phyloP scores from a whole-genome alignment of 2,113 vertebrate genomes.

The Girardinichthys multiradiatus region DNA sequence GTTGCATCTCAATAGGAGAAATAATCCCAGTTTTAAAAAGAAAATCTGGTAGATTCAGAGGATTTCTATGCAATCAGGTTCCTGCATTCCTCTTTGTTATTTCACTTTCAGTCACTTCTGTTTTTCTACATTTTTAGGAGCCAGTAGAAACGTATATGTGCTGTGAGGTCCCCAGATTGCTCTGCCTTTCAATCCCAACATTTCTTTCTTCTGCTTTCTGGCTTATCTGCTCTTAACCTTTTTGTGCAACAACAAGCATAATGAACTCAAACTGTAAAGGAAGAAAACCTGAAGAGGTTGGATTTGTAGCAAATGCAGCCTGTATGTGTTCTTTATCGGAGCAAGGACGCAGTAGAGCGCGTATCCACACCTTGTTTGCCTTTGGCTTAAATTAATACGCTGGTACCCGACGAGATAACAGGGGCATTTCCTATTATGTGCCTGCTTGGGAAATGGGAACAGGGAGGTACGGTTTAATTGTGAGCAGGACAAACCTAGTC shows the following conservation, averaged over 20 bases:
- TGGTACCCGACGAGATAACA: constrained; percentile 61
- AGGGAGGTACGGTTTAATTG: constrained; percentile 65
- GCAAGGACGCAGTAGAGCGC: constrained; percentile 27
- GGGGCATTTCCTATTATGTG: constrained; percentile 69
- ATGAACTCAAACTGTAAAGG: background rate
- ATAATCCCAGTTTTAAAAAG: too few species aligned
- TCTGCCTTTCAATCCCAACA: background rate
- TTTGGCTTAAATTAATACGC: constrained; percentile 63
- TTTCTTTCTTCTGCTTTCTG: constrained; percentile 3
- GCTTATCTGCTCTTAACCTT: background rate
- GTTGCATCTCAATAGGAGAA: too few species aligned
- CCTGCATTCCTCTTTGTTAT: too few species aligned
- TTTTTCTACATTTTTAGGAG: too few species aligned
- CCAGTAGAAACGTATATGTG: background rate
- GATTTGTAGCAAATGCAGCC: background rate
- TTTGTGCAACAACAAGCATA: background rate
- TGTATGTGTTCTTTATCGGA: constrained; percentile 31
- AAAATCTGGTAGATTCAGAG: too few species aligned
- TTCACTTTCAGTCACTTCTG: too few species aligned
- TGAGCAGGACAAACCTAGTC: constrained; percentile 32
- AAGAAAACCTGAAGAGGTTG: background rate
- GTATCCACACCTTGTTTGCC: constrained; percentile 63
- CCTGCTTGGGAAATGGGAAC: constrained; percentile 64
- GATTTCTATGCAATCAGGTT: too few species aligned
- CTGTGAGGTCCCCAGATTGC: background rate